Evolutionary conservation across 2,797 vertebrate genomes (phyloP).

Genomic region (Sebastiscus tertius): DNA sequence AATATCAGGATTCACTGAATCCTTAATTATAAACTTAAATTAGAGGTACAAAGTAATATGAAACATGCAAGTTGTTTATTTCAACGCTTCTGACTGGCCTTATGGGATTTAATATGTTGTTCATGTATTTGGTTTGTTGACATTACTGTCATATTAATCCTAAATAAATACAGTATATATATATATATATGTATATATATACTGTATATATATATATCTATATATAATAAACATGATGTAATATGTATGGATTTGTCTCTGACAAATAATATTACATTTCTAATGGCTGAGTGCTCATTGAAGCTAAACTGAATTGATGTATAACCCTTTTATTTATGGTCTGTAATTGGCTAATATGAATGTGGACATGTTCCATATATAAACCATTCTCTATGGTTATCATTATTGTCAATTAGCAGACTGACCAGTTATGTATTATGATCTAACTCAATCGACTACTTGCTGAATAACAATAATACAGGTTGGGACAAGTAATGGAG

Average conservation of each 20-base stretch:
- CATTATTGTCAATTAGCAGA: neutral
- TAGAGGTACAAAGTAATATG: neutral
- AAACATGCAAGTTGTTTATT: neutral
- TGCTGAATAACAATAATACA: neutral
- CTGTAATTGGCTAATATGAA: neutral
- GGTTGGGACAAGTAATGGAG: neutral
- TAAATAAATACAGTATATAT: neutral
- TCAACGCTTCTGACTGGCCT: neutral
- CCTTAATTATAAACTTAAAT: neutral
- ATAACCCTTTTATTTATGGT: neutral
- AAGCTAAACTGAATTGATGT: neutral
- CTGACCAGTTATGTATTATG: neutral
- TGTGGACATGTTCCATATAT: neutral
- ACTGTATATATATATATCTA: too few species aligned
- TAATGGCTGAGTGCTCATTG: neutral
- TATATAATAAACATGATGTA: conserved; percentile 25
- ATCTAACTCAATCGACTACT: neutral
- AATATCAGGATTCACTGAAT: neutral
- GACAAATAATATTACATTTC: neutral
- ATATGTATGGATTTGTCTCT: conserved; percentile 9
- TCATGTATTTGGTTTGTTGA: neutral
- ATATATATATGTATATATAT: too few species aligned
- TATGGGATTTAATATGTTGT: neutral
- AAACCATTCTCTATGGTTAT: conserved; percentile 1
- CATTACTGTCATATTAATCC: too few species aligned